phyloP scores from a whole-genome alignment of 2,888 invertebrate genomes.

The Aleiodes testaceus region DNA sequence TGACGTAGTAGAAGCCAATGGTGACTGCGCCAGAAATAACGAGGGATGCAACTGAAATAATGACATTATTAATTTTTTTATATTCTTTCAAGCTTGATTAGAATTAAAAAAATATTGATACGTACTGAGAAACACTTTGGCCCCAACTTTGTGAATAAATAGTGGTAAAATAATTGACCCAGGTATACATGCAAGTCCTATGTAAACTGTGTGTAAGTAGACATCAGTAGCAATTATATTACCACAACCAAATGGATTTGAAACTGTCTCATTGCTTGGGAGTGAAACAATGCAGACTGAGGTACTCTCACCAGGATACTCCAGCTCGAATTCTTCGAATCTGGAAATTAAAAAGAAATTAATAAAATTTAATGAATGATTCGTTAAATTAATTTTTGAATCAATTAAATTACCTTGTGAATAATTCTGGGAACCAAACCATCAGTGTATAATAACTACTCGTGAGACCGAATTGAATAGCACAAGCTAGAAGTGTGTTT shows the following conservation, averaged over 20 bases:
- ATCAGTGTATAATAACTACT: conserved; percentile 93
- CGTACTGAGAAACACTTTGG: conserved; percentile 88
- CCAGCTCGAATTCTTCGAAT: conserved; percentile 83
- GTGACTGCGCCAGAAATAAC: conserved; percentile 83
- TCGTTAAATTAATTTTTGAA: no score
- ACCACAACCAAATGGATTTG: conserved; percentile 76
- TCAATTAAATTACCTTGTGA: conserved; percentile 71
- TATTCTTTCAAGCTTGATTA: not conserved
- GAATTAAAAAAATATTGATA: conserved; percentile 49
- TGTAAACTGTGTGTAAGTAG: conserved; percentile 84
- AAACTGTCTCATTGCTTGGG: conserved; percentile 70
- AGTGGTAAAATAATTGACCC: conserved; percentile 86
- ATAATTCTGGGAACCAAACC: conserved; percentile 94
- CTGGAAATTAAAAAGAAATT: conserved; percentile 72
- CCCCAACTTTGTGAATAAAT: conserved; percentile 85
- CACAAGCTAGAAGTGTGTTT: conserved; percentile 84
- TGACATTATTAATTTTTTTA: conserved; percentile 3
- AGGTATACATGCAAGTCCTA: conserved; percentile 86
- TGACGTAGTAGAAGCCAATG: conserved; percentile 83
- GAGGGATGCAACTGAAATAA: conserved; percentile 81
- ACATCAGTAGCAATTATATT: conserved; percentile 80
- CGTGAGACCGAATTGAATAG: conserved; percentile 88
- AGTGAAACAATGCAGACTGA: conserved; percentile 84
- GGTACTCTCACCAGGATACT: conserved; percentile 80
- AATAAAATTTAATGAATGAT: conserved; percentile 12